Evolutionary conservation across 2,888 invertebrate genomes (phyloP).

Genomic region (Cabera pusaria): DNA sequence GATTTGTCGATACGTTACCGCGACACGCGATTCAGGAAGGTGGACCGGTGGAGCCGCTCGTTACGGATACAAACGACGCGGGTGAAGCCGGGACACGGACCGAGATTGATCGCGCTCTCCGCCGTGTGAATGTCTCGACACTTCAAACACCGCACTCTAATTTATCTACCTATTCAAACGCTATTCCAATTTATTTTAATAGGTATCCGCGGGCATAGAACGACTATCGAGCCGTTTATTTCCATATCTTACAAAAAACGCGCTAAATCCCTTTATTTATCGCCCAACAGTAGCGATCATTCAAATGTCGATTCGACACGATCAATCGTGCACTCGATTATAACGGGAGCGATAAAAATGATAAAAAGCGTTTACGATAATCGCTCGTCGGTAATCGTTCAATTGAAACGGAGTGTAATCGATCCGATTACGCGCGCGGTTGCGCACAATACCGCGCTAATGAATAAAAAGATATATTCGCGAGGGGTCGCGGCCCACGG

Average conservation of each 20-base stretch:
- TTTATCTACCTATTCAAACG: slow-evolving; percentile 30
- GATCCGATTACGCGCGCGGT: slow-evolving; percentile 70
- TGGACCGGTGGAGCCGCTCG: slow-evolving; percentile 23
- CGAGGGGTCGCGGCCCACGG: slow-evolving; percentile 39
- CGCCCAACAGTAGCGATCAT: slow-evolving; percentile 56
- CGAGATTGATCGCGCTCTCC: slow-evolving; percentile 24
- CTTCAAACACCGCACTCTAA: slow-evolving; percentile 21
- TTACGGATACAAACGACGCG: slow-evolving; percentile 30
- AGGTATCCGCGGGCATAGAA: slow-evolving; percentile 17
- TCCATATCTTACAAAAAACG: slow-evolving; percentile 32
- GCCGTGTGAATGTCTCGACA: slow-evolving; percentile 29
- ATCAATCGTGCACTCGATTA: slow-evolving; percentile 43
- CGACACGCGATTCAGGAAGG: slow-evolving; percentile 31
- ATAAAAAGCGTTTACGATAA: slow-evolving; percentile 51
- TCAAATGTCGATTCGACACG: slow-evolving; percentile 63
- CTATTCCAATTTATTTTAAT: slow-evolving; percentile 34
- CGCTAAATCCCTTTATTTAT: slow-evolving; percentile 42
- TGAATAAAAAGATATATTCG: slow-evolving; percentile 66
- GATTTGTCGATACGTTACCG: slow-evolving; percentile 34
- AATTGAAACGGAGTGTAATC: slow-evolving; percentile 57
- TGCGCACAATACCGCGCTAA: slow-evolving; percentile 64
- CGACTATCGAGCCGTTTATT: slow-evolving; percentile 25
- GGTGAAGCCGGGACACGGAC: slow-evolving; percentile 23
- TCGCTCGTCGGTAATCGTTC: slow-evolving; percentile 52
- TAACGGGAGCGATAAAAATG: slow-evolving; percentile 51